Evolutionary conservation across 2,888 invertebrate species (phyloP).

Genomic region (Amiota minor): DNA sequence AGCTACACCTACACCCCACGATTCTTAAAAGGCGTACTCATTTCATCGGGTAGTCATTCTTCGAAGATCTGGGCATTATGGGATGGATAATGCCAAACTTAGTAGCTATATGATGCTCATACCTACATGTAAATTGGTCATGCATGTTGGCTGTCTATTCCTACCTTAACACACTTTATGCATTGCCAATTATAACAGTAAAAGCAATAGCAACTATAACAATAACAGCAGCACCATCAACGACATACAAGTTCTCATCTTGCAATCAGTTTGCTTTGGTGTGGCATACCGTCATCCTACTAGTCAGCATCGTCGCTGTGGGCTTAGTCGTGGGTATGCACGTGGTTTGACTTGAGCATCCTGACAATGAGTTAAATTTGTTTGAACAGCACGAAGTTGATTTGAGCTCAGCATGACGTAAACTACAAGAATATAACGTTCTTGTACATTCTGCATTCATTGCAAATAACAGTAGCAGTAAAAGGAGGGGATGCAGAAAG

Average conservation of each 20-base stretch:
- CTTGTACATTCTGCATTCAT: background rate
- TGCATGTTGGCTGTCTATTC: no score
- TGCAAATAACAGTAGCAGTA: background rate
- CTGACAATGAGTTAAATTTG: constrained; percentile 57
- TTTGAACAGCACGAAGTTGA: constrained; percentile 41
- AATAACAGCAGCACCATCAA: background rate
- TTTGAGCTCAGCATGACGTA: constrained; percentile 7
- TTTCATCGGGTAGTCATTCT: no score
- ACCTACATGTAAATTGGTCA: no score
- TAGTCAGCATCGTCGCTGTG: background rate
- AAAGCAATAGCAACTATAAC: background rate
- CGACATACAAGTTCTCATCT: constrained; percentile 3
- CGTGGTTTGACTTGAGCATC: no score
- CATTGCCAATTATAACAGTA: background rate
- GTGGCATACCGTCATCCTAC: background rate
- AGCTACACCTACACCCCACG: no score
- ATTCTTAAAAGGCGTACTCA: no score
- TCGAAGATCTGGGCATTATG: no score
- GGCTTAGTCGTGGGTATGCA: no score
- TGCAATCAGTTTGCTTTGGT: constrained; percentile 5
- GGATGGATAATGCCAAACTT: no score
- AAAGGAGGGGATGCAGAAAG: background rate
- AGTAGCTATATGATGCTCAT: no score
- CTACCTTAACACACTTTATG: no score
- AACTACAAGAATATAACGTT: background rate